Evolutionary conservation across 2,888 invertebrate species (phyloP).

Genomic region (Trichogramma evanescens): DNA sequence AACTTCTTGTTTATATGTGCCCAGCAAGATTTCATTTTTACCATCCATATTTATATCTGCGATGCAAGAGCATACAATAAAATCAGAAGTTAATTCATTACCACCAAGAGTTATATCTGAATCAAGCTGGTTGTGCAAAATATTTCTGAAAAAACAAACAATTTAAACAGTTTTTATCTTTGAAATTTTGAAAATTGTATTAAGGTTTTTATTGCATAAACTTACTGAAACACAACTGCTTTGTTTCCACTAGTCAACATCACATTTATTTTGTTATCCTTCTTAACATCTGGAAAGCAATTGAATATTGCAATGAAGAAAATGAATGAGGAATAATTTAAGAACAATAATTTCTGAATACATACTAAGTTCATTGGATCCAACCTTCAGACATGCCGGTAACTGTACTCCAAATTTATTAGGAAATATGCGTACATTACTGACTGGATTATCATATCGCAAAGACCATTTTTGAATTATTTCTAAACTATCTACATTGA

Average conservation of each 20-base stretch:
- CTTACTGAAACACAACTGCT: conserved; percentile 20
- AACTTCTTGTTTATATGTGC: conserved; percentile 60
- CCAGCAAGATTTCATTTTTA: conserved; percentile 60
- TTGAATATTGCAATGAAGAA: background rate
- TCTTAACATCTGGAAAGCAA: conserved; percentile 8
- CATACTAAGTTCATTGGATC: conserved; percentile 12
- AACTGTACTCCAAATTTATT: conserved; percentile 26
- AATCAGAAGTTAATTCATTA: conserved; percentile 53
- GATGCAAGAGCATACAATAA: conserved; percentile 56
- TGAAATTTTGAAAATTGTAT: background rate
- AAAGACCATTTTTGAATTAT: conserved; percentile 50
- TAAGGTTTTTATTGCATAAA: background rate
- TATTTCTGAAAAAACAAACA: conserved; percentile 42
- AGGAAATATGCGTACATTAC: conserved; percentile 51
- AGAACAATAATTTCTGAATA: background rate
- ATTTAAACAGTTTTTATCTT: background rate
- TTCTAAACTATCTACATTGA: conserved; percentile 49
- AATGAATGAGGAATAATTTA: background rate
- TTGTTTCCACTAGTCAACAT: conserved; percentile 18
- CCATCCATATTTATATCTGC: conserved; percentile 68
- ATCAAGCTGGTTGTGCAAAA: conserved; percentile 49
- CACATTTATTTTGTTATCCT: conserved; percentile 14
- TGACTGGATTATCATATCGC: conserved; percentile 53
- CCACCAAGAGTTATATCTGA: conserved; percentile 46
- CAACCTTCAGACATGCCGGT: conserved; percentile 32